Evolutionary conservation across 2,888 invertebrate species (phyloP).

Genomic region (Biston stratarius): DNA sequence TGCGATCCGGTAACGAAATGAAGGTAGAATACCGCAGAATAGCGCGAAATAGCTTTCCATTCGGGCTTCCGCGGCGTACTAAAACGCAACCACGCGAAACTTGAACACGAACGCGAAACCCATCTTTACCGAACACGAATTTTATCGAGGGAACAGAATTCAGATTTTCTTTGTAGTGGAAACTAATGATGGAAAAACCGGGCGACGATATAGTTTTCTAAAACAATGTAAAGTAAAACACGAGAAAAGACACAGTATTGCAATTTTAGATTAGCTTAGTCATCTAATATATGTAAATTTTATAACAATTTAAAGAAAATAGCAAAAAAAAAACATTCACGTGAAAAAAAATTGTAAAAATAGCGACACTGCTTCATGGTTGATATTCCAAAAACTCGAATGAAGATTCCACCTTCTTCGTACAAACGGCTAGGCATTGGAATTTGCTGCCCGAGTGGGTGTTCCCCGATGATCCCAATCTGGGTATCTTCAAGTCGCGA

Average conservation of each 20-base stretch:
- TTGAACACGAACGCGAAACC: conserved; percentile 36
- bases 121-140: conserved; percentile 41
- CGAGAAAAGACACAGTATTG: conserved; percentile 19
- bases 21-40: conserved; percentile 38
- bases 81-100: conserved; percentile 45
- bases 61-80: conserved; percentile 45
- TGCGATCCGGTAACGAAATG: conserved; percentile 38
- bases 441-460: no score
- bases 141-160: conserved; percentile 45
- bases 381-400: no score
- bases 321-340: background rate
- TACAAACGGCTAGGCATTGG: no score
- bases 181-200: conserved; percentile 41
- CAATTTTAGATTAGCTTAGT: background rate
- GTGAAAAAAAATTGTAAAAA: no score
- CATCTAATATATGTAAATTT: background rate
- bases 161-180: conserved; percentile 43
- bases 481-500: no score
- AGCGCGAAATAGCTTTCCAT: conserved; percentile 43
- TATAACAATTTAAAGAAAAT: no score
- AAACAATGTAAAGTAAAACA: conserved; percentile 29
- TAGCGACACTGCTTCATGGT: no score
- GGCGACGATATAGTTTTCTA: conserved; percentile 4
- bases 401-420: no score
- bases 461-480: no score